phyloP scores from a whole-genome alignment of 2,113 vertebrate species.

The Myodes glareolus region DNA sequence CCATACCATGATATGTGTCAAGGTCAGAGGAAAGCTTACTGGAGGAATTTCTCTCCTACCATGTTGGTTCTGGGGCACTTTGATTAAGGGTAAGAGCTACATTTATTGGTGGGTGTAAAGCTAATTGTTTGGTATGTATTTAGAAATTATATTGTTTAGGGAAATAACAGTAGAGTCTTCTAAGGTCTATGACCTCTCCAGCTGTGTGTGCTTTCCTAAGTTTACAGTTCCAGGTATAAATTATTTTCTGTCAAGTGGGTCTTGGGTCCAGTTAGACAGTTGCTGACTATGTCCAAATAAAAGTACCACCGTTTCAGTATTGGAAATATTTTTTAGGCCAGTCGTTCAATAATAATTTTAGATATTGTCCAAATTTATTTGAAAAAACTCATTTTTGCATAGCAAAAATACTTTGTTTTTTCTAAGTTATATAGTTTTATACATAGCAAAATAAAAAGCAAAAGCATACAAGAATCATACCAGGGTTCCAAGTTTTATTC shows the following conservation, averaged over 20 bases:
- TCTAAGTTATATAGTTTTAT: not conserved
- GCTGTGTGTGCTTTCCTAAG: not conserved
- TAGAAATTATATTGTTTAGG: not conserved
- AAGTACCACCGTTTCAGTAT: not conserved
- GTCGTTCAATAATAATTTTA: not conserved
- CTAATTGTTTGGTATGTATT: not conserved
- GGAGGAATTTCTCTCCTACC: not conserved
- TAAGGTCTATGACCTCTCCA: not conserved
- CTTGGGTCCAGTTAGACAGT: not conserved
- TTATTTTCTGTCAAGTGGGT: not conserved
- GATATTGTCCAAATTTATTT: not conserved
- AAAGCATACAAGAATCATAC: not conserved
- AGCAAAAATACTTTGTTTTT: conserved; percentile 16
- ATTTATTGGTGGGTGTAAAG: not conserved
- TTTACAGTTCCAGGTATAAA: not conserved
- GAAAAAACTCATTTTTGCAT: not conserved
- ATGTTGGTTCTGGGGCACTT: not conserved
- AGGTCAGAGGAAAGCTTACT: not conserved
- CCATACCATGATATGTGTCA: not conserved
- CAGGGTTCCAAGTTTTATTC: not conserved
- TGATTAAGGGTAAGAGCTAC: not conserved
- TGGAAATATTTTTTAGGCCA: not conserved
- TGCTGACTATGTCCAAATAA: not conserved
- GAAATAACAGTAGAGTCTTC: not conserved
- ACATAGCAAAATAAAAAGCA: not conserved